Base-by-base conservation (phyloP, 2,113 vertebrate species). In the Mixornis gularis region DNA sequence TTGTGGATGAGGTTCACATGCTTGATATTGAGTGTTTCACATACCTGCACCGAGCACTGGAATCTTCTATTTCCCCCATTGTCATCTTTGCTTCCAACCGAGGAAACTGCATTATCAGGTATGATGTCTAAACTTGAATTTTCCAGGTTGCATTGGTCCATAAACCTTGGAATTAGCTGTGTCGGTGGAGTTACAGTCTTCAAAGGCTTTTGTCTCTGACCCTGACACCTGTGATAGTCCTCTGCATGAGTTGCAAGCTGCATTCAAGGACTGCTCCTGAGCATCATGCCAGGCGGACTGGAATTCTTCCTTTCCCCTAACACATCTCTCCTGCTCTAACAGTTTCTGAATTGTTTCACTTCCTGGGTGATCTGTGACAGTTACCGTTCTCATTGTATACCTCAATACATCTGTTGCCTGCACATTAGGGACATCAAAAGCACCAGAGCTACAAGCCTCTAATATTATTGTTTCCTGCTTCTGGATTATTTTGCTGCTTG, bases 11-110 rank as follows among this genome's bases (percentile, higher is more conserved):
- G 94, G 99, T 99, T 55, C 99, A 99, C 96, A 99, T 99, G 99
- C 96, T 99, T 96, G 99, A 99, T 95, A 99, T 99, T 5, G 99
- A 99, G 88, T 99, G 99, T 95, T 99, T 99, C 97, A 99, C 99
- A 1, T 99, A 99, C 95, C 98, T 99, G 88, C 99, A 99, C 88
- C 97, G 99, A 25, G 99, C 99, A 0, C 97, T 99, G 69, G 99
- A 99, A 88, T 99, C 99, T 86, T 98, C 98, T 65, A 99, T 99
- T 66, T 98, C 99, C 5, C 99, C 99, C 90, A 99, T 99, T 6
- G 99, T 99, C 43, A 99, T 99, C 94, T 99, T 99, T 21, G 99
- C 99, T 63, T 99, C 99, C 36, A 99, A 99, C 96, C 97, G 99
- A 32, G 99, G 99, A 86, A 99, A 99, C 96, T 99, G 99, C 69